Base-by-base conservation (phyloP, 2,888 invertebrate genomes). In the Epinotia brunnichana region DNA sequence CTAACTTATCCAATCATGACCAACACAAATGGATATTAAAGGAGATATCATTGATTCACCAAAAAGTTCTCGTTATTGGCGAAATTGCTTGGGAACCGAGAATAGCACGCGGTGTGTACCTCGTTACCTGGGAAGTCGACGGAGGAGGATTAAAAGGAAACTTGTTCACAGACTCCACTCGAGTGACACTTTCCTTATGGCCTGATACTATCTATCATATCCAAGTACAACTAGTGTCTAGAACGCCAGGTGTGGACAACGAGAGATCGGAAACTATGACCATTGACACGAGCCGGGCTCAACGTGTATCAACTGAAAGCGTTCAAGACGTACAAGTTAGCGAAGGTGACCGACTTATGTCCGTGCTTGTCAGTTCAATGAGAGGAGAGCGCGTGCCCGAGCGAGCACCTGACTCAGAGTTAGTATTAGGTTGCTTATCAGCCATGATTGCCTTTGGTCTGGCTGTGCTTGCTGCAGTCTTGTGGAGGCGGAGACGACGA, bases 81-180 rank as follows among this genome's bases (percentile, higher is more conserved):
- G 96, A 96, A 90, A 95, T 96, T 77, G 95, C 95, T 62, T 96
- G 96, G 96, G 95, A 95, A 80, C 94, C 95, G 11, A 95, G 95
- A 88, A 94, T 95, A 83, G 93, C 90, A 70, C 94, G 94, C 68
- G 95, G 95, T 35, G 95, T 96, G 74, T 97, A 96, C 89, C 93
- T 97, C 82, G 96, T 97, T 68, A 96, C 96, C 75, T 97, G 97
- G 97, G 97, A 97, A 94, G 96, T 97, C 70, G 96, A 96, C 82
- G 96, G 96, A 73, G 96, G 96, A 78, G 96, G 96, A 76, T 92
- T 97, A 74, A 96, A 96, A 90, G 97, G 97, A 77, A 96, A 97
- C 89, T 93, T 97, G 77, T 96, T 96, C 88, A 97, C 97, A 56
- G 96, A 97, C 87, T 96, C 96, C 68, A 96, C 96, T 73, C 95